phyloP scores from a whole-genome alignment of 1,140 invertebrate species.

The Arion vulgaris region DNA sequence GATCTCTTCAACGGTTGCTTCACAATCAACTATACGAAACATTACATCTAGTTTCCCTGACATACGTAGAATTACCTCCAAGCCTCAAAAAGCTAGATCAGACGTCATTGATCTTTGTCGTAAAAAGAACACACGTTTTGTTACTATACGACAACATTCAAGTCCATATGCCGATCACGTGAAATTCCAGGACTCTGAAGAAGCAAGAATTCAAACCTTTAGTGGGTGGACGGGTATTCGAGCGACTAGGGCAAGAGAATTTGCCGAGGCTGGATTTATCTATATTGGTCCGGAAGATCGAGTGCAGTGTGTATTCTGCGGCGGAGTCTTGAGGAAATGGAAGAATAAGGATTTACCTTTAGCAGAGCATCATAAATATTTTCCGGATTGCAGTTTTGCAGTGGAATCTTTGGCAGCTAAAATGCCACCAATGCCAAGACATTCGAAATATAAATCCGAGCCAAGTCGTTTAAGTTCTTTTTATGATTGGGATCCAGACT shows the following conservation, averaged over 20 bases:
- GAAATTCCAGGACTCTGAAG: slow-evolving; percentile 22
- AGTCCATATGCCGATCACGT: background rate
- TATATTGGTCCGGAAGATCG: slow-evolving; percentile 74
- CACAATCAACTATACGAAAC: background rate
- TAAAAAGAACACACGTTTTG: background rate
- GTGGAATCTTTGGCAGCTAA: background rate
- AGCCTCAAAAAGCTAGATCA: slow-evolving; percentile 22
- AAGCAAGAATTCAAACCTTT: slow-evolving; percentile 26
- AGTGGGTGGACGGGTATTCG: slow-evolving; percentile 11
- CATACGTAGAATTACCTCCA: background rate
- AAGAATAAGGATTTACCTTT: slow-evolving; percentile 82
- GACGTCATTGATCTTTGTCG: background rate
- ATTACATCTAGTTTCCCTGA: background rate
- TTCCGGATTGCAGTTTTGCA: slow-evolving; percentile 82
- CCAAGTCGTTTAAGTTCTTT: slow-evolving; percentile 24
- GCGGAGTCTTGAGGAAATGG: slow-evolving; percentile 83
- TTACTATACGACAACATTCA: slow-evolving; percentile 15
- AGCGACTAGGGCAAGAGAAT: slow-evolving; percentile 80
- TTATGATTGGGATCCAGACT: slow-evolving; percentile 13
- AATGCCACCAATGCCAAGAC: background rate
- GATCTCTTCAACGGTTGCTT: background rate
- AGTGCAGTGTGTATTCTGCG: slow-evolving; percentile 89
- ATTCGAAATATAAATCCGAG: slow-evolving; percentile 27
- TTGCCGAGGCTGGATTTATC: slow-evolving; percentile 80
- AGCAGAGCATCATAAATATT: slow-evolving; percentile 82